Conservation (phyloP, 2,888 invertebrate genomes). For the Brenthis daphne region DNA sequence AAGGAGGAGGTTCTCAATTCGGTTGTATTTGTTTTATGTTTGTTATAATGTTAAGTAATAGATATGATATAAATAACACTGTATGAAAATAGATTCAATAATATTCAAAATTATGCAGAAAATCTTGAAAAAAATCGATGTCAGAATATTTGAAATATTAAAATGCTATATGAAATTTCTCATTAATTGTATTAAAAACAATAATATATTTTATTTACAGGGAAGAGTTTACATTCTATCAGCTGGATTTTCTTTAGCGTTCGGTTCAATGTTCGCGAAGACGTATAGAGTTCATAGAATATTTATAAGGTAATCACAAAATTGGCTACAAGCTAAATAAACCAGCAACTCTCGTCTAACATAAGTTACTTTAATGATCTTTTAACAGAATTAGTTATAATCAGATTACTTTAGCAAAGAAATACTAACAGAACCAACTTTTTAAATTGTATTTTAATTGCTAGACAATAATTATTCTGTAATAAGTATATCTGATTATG, state of each 20-base stretch:
- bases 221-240: constrained; percentile 93
- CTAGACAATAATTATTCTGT: no score
- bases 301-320: constrained; percentile 83
- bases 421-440: not conserved
- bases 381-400: not conserved
- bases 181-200: not conserved
- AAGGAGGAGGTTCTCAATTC: no score
- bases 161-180: not conserved
- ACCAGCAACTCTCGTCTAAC: not conserved
- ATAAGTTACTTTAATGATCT: constrained; percentile 6
- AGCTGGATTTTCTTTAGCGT: constrained; percentile 94
- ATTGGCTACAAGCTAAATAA: constrained; percentile 7
- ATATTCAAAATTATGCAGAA: no score
- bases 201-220: constrained; percentile 74
- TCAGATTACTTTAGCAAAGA: no score
- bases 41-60: no score
- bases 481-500: no score
- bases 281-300: constrained; percentile 96
- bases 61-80: no score
- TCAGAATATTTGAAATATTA: no score
- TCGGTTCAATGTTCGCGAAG: constrained; percentile 97
- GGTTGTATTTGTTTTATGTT: no score
- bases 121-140: no score
- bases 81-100: no score
- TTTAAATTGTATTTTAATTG: no score